These are phyloP conservation scores for Lordiphosa fenestrarum DNA, from an alignment of 2,888 invertebrate genomes.

Conservation along the genomic window DNA sequence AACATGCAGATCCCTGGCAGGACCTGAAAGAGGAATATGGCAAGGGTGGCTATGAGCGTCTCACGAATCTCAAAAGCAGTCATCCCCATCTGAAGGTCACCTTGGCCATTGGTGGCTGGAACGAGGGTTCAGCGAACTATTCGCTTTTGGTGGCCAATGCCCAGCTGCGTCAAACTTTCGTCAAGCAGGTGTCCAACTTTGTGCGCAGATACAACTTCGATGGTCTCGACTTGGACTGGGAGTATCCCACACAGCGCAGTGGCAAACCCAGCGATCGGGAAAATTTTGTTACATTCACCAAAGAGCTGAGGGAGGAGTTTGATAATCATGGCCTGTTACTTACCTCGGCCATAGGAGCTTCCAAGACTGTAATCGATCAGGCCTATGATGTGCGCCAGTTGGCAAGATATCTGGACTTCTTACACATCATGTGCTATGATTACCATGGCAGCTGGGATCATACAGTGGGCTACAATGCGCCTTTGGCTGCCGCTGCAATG, in stretches of 20 bases:
- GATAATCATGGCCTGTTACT: constrained; percentile 85
- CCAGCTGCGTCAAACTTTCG: constrained; percentile 84
- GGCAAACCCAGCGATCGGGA: constrained; percentile 87
- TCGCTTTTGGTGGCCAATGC: constrained; percentile 84
- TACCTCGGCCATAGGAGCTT: constrained; percentile 91
- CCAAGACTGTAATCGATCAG: constrained; percentile 86
- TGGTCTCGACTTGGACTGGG: constrained; percentile 86
- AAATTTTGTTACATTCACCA: constrained; percentile 89
- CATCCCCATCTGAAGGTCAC: constrained; percentile 88
- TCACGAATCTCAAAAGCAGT: constrained; percentile 84
- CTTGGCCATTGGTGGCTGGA: constrained; percentile 95
- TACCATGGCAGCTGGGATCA: constrained; percentile 93
- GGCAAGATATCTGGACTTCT: constrained; percentile 85
- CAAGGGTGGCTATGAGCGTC: constrained; percentile 85
- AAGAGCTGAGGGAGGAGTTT: constrained; percentile 88
- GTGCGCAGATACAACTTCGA: constrained; percentile 81
- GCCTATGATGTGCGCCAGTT: constrained; percentile 89
- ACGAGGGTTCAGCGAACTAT: constrained; percentile 87
- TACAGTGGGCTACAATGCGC: constrained; percentile 89
- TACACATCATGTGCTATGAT: constrained; percentile 94
- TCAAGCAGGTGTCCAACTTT: constrained; percentile 86
- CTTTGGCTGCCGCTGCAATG: constrained; percentile 82
- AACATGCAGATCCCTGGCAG: constrained; percentile 85
- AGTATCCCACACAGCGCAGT: constrained; percentile 89
- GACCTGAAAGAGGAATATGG: constrained; percentile 89